Evolutionary conservation across 2,888 invertebrate species (phyloP).

Genomic region (Lasiommata megera): DNA sequence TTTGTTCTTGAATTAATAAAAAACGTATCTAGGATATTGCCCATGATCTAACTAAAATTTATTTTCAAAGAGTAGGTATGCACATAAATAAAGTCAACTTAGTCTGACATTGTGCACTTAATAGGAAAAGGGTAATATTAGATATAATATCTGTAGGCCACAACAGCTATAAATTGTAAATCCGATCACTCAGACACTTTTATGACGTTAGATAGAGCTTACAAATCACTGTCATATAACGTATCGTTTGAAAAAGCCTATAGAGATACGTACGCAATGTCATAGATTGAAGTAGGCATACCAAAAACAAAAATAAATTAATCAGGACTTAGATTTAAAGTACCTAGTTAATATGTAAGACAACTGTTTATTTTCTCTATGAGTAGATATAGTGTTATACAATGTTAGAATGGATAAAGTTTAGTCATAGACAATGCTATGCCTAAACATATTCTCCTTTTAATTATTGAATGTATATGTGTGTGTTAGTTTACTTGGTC

Average conservation of each 20-base stretch:
- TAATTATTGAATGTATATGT: too few species aligned
- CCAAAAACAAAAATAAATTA: neutral
- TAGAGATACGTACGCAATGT: conserved; percentile 41
- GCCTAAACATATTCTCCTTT: too few species aligned
- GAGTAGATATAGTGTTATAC: too few species aligned
- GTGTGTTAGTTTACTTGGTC: too few species aligned
- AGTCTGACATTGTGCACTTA: conserved; percentile 9
- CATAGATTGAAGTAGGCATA: conserved; percentile 41
- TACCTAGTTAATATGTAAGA: too few species aligned
- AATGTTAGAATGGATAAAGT: too few species aligned
- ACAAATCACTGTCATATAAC: conserved; percentile 70
- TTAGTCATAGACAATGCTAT: too few species aligned
- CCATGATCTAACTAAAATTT: too few species aligned
- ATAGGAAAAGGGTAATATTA: conserved; percentile 26
- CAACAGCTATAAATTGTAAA: conserved; percentile 57
- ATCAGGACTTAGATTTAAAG: neutral
- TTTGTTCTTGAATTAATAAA: too few species aligned
- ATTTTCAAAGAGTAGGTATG: neutral
- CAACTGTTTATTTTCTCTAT: too few species aligned
- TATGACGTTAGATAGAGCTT: conserved; percentile 55
- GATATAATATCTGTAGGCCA: conserved; percentile 38
- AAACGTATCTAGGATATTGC: too few species aligned
- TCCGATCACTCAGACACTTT: conserved; percentile 60
- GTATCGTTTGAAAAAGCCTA: conserved; percentile 48
- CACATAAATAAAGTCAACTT: conserved; percentile 3